Evolutionary conservation across 2,797 vertebrate genomes (phyloP), one percentile per base, ranked within the genome.

Genomic region (Urophycis tenuis): DNA sequence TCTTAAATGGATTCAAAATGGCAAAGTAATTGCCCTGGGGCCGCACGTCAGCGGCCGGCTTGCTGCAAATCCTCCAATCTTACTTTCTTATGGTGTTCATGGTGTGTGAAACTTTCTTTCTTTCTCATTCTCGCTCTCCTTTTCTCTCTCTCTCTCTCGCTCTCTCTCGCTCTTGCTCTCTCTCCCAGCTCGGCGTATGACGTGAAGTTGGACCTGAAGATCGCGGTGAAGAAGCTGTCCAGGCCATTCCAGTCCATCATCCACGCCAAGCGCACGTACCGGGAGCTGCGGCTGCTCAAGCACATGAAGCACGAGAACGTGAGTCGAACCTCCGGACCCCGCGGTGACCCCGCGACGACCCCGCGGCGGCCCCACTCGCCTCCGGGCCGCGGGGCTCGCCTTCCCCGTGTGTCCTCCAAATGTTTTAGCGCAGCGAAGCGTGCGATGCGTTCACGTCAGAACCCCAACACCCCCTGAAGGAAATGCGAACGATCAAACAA

Each of bases 261-360:
- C 87, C 98, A 99, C 0, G 97, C 98, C 86, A 99, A 99, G 83
- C 95, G 98, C 86, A 99, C 98, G 30, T 99, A 99, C 92, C 90
- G 97, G 83, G 98, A 99, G 83, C 92, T 99, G 39, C 94, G 97
- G 73, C 93, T 99, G 33, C 95, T 99, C 69, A 99, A 99, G 86
- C 97, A 99, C 88, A 98, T 99, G 96, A 99, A 98, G 82, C 98
- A 99, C 0, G 98, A 99, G 89, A 99, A 99, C 8, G 98, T 99
- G 84, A 97, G 97, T 95, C 75, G 10, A 1, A n/a, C 70, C 32
- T 39, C 29, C 3, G 35, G 32, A 15, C 64, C 25, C 8, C n/a
- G 60, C 10, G 22, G 5, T n/a, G n/a, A n/a, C n/a, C n/a, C n/a
- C n/a, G n/a, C n/a, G n/a, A n/a, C n/a, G n/a, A n/a, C n/a, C n/a